Conservation (phyloP, 2,888 invertebrate genomes). For the Pyrochroa serraticornis region DNA sequence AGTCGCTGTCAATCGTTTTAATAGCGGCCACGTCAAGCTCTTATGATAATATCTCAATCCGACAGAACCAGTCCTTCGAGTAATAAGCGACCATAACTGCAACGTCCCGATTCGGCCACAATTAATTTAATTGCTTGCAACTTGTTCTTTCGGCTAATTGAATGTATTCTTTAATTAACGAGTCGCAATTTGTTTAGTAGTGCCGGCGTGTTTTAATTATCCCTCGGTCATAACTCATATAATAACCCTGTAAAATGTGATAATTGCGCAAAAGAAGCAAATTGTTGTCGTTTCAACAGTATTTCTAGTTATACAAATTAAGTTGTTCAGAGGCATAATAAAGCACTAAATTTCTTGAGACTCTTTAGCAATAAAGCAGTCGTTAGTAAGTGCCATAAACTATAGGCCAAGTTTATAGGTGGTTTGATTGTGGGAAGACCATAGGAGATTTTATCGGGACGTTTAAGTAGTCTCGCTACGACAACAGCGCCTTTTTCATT, state of each 20-base stretch:
- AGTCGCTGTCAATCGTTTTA: no score
- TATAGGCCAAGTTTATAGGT: slow-evolving; percentile 16
- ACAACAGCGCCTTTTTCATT: slow-evolving; percentile 8
- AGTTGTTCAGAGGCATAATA: slow-evolving; percentile 20
- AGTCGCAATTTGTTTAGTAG: slow-evolving; percentile 16
- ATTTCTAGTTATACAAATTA: slow-evolving; percentile 14
- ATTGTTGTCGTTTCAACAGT: slow-evolving; percentile 13
- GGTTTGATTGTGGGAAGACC: slow-evolving; percentile 23
- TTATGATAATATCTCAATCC: slow-evolving; percentile 47
- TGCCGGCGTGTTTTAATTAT: slow-evolving; percentile 13
- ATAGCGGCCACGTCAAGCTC: slow-evolving; percentile 39
- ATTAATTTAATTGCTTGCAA: slow-evolving; percentile 38
- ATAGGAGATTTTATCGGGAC: slow-evolving; percentile 16
- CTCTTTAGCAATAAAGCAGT: slow-evolving; percentile 15
- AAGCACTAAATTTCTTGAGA: slow-evolving; percentile 15
- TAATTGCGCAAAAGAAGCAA: slow-evolving; percentile 16
- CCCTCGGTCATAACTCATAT: neutral
- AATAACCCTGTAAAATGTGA: slow-evolving; percentile 2
- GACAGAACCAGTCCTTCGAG: slow-evolving; percentile 44
- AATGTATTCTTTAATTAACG: slow-evolving; percentile 17
- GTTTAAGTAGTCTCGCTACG: slow-evolving; percentile 9
- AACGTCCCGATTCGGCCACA: slow-evolving; percentile 30
- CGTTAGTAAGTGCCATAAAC: slow-evolving; percentile 22
- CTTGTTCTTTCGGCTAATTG: slow-evolving; percentile 15
- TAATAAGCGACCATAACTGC: slow-evolving; percentile 36